Percentiles rank a stretch among this genome's conserved stretches.
Evolutionary conservation across 1,140 invertebrate genomes (phyloP).

Genomic region (Panulirus ornatus): DNA sequence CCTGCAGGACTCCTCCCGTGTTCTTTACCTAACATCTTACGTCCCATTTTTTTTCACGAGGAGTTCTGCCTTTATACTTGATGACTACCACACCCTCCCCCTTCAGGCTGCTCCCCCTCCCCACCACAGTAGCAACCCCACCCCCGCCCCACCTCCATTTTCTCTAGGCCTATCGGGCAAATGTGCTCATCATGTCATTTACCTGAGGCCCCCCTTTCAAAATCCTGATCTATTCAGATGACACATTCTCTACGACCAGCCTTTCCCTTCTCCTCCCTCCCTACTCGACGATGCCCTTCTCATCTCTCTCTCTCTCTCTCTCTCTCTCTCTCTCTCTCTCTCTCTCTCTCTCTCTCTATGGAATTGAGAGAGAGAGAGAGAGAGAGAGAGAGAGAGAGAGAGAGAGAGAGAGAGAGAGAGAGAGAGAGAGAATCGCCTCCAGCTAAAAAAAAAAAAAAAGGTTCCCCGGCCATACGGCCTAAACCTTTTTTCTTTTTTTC

Average conservation of each 20-base stretch:
- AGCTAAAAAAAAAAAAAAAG: background rate
- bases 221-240: too few relatives aligned
- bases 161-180: too few relatives aligned
- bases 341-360: conserved; percentile 37
- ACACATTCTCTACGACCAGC: background rate
- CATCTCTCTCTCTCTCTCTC: conserved; percentile 22
- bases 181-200: too few relatives aligned
- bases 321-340: conserved; percentile 48
- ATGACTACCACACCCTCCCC: too few relatives aligned
- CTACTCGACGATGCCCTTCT: background rate
- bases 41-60: too few relatives aligned
- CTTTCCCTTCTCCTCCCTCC: background rate
- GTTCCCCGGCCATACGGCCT: background rate
- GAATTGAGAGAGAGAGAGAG: background rate
- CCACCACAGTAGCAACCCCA: too few relatives aligned
- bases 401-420: conserved; percentile 9
- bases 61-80: too few relatives aligned
- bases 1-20: too few relatives aligned
- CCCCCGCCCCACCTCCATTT: too few relatives aligned
- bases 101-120: too few relatives aligned
- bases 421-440: background rate
- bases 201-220: too few relatives aligned
- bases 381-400: conserved; percentile 2
- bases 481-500: background rate
- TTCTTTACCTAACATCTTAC: too few relatives aligned